Evolutionary conservation across 1,140 invertebrate species (phyloP), one percentile per base, ranked within the genome.

Genomic region (Coenobita brevimanus): DNA sequence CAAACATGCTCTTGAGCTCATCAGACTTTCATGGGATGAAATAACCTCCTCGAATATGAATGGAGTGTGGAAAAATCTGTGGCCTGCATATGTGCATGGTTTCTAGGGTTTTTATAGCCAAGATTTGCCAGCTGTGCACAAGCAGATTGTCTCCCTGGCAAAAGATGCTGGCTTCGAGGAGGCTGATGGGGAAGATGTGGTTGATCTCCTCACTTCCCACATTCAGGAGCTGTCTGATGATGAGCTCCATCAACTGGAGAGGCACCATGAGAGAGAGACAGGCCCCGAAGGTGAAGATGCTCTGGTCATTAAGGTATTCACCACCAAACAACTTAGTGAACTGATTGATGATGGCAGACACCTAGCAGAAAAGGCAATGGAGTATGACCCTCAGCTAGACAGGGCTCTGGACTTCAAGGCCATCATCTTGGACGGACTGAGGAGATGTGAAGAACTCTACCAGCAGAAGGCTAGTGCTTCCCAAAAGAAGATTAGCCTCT

Each of bases 41-140:
- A n/a, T 75, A 6, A 75, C 71, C 1, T n/a, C 71, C 8, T 38
- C 36, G 1, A 75, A 38, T n/a, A 75, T 75, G 71, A 75, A 75
- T 41, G 71, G 33, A 6, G 71, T 75, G 38, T 41, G 71, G 71
- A 36, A 43, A 21, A 75, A 75, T 6, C 38, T 75, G 36, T 75
- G 71, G 71, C 71, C 71, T 41, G 15, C 3, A 10, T 38, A 3
- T 41, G 38, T 75, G 36, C 71, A 41, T 75, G 24, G 36, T 41
- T 75, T 73, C 38, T 17, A 15, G 21, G 71, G 71, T 4, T 41
- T 75, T 69, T 15, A 41, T n/a, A n/a, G n/a, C n/a, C n/a, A n/a
- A n/a, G n/a, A n/a, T n/a, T n/a, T n/a, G n/a, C n/a, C n/a, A n/a
- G n/a, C n/a, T n/a, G n/a, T n/a, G n/a, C n/a, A n/a, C n/a, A n/a